These are phyloP conservation scores for Corynorhinus townsendii DNA, from an alignment of 2,113 vertebrate genomes.

Conservation along the genomic window DNA sequence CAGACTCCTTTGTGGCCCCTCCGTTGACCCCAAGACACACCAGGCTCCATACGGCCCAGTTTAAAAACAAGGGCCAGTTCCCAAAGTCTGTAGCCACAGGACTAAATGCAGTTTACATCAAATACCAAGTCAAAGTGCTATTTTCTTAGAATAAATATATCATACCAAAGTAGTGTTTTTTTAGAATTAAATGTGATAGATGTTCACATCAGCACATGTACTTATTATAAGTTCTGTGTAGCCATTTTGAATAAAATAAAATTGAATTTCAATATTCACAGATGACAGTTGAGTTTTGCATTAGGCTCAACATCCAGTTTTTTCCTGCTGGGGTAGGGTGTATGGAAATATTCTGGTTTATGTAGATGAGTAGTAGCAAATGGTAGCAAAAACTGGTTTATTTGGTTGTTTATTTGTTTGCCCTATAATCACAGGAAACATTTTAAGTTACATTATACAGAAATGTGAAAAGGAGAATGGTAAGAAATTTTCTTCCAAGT, in stretches of 20 bases:
- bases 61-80: not conserved
- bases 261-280: not conserved
- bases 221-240: not conserved
- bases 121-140: not conserved
- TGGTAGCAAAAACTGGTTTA: not conserved
- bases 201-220: not conserved
- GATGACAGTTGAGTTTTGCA: not conserved
- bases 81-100: not conserved
- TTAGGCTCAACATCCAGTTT: not conserved
- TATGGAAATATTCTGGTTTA: not conserved
- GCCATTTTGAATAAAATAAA: not conserved
- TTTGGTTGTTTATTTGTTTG: not conserved
- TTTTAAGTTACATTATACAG: not conserved
- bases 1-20: not conserved
- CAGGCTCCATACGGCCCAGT: rapidly evolving
- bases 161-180: not conserved
- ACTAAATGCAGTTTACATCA: not conserved
- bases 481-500: not conserved
- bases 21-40: not conserved
- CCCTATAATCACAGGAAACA: not conserved
- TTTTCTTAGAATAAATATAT: not conserved
- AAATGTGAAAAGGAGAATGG: not conserved
- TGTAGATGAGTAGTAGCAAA: not conserved
- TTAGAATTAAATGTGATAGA: not conserved
- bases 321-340: not conserved